phyloP scores from a whole-genome alignment of 2,888 invertebrate genomes.

The Tanytarsus gracilentus region DNA sequence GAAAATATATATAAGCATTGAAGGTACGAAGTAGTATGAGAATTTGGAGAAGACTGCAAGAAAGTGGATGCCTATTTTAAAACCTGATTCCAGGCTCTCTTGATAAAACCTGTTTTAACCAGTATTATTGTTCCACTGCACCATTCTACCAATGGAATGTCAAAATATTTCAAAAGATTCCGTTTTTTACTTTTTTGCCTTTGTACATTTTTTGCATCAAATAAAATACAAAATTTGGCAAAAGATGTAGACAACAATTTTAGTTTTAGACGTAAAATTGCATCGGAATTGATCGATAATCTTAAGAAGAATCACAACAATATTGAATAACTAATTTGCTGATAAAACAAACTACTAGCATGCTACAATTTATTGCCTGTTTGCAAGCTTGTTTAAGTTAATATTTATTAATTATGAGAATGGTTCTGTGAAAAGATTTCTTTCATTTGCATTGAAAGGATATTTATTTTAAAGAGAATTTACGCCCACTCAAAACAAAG shows the following conservation, averaged over 20 bases:
- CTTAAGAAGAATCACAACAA: neutral
- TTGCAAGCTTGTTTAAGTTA: no score
- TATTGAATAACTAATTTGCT: conserved; percentile 5
- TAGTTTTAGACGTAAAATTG: neutral
- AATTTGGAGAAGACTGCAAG: conserved; percentile 7
- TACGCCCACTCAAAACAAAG: neutral
- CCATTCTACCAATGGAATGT: conserved; percentile 18
- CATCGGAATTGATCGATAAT: neutral
- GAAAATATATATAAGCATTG: neutral
- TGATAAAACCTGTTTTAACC: conserved; percentile 1
- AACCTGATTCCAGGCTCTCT: conserved; percentile 23
- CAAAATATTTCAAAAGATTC: conserved; percentile 13
- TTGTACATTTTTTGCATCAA: conserved; percentile 2
- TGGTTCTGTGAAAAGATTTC: neutral
- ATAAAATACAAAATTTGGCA: neutral
- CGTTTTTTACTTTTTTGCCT: conserved; percentile 9
- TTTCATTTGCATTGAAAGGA: neutral
- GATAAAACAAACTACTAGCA: neutral
- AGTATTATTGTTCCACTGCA: conserved; percentile 23
- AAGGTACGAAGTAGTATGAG: conserved; percentile 1
- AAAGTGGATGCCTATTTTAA: conserved; percentile 17
- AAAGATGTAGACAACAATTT: neutral
- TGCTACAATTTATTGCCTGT: neutral
- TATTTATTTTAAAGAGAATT: no score
- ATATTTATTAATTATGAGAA: neutral